A percentile compares a stretch with the other conserved stretches of the same genome.
Evolutionary conservation across 2,797 vertebrate species (phyloP).

Genomic region (Crenichthys baileyi): DNA sequence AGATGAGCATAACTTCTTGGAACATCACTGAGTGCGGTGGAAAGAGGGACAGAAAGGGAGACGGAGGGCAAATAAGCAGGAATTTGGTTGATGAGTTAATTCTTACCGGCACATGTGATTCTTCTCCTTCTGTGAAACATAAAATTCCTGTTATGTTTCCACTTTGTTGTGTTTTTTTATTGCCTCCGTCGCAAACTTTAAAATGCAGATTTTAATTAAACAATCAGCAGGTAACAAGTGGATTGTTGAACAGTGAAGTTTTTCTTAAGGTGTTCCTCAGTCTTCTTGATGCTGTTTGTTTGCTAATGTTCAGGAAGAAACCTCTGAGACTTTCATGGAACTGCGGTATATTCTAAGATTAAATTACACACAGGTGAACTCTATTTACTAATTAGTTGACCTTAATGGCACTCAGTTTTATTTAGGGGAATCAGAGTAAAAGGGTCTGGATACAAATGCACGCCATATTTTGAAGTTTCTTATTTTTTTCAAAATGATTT

Average conservation of each 20-base stretch:
- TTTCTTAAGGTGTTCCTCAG: background rate
- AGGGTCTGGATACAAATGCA: background rate
- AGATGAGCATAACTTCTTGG: constrained; percentile 58
- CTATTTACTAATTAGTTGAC: too few relatives aligned
- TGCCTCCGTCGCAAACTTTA: background rate
- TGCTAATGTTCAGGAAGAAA: background rate
- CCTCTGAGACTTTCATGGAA: background rate
- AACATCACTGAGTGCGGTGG: constrained; percentile 35
- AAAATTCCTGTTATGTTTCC: background rate
- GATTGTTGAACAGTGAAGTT: background rate
- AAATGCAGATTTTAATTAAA: background rate
- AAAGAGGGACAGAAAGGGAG: constrained; percentile 9
- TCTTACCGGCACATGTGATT: constrained; percentile 55
- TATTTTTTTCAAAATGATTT: background rate
- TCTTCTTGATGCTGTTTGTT: background rate
- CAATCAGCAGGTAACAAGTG: background rate
- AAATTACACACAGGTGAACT: too few relatives aligned
- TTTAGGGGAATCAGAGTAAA: too few relatives aligned
- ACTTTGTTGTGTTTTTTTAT: background rate
- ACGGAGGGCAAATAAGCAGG: background rate
- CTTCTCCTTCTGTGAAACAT: constrained; percentile 22
- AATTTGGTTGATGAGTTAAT: constrained; percentile 49
- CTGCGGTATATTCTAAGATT: too few relatives aligned
- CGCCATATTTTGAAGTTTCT: too few relatives aligned
- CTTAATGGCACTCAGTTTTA: too few relatives aligned